phyloP scores from a whole-genome alignment of 2,113 vertebrate species.

The Mustelus asterias region DNA sequence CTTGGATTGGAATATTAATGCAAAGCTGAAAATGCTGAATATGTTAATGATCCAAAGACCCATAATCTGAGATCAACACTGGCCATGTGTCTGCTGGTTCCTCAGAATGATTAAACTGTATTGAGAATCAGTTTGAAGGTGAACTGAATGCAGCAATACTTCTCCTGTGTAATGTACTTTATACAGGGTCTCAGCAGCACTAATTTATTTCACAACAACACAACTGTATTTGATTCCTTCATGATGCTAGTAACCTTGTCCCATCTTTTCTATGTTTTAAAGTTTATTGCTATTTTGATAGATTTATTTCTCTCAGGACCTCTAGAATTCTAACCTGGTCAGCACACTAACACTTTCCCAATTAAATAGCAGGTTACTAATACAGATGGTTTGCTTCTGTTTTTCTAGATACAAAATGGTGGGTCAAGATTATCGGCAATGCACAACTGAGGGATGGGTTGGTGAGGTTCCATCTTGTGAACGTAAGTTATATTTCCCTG shows the following conservation, averaged over 20 bases:
- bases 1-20: neutral
- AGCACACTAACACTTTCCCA: neutral
- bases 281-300: neutral
- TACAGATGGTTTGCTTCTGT: neutral
- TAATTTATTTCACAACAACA: too few species aligned
- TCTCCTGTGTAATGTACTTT: too few species aligned
- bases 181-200: too few species aligned
- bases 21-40: neutral
- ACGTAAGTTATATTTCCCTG: neutral
- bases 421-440: neutral
- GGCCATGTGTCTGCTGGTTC: too few species aligned
- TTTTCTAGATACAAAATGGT: neutral
- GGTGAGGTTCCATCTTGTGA: neutral
- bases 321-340: neutral
- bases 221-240: too few species aligned
- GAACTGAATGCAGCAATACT: too few species aligned
- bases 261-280: neutral
- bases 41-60: neutral
- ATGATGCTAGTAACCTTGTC: too few species aligned
- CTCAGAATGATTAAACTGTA: too few species aligned
- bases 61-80: neutral
- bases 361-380: neutral
- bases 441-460: neutral
- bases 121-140: too few species aligned
- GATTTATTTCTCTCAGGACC: neutral